phyloP scores from a whole-genome alignment of 2,888 invertebrate species.

The Anthophora plumipes region DNA sequence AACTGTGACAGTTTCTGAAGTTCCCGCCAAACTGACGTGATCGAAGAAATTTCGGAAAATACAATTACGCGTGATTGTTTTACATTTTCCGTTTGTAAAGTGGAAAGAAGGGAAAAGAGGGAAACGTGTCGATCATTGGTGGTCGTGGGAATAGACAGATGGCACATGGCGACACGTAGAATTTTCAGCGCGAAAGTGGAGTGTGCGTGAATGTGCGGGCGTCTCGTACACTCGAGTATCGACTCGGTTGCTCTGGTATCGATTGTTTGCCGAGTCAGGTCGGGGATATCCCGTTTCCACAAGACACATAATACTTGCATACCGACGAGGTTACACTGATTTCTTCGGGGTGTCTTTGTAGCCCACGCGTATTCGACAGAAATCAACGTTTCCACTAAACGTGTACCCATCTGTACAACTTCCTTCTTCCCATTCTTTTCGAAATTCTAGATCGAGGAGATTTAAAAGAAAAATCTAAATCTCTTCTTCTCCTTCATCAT shows the following conservation, averaged over 20 bases:
- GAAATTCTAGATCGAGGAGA: neutral
- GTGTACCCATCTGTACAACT: neutral
- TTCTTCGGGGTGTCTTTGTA: conserved; percentile 55
- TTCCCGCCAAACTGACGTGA: no score
- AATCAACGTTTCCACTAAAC: conserved; percentile 21
- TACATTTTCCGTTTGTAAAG: no score
- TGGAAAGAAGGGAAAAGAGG: no score
- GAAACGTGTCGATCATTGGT: neutral
- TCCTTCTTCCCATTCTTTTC: neutral
- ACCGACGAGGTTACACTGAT: conserved; percentile 76
- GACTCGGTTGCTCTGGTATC: conserved; percentile 74
- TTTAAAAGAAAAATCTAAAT: no score
- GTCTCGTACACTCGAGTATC: conserved; percentile 66
- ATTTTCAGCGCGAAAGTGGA: conserved; percentile 28
- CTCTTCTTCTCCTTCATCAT: no score
- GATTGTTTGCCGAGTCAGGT: conserved; percentile 80
- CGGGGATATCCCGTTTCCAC: conserved; percentile 82
- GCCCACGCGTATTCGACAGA: conserved; percentile 43
- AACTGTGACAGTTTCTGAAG: no score
- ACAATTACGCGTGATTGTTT: no score
- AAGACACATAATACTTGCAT: conserved; percentile 82
- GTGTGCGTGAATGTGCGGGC: conserved; percentile 18
- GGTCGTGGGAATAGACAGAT: conserved; percentile 75
- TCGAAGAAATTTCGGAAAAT: no score
- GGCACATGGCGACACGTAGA: conserved; percentile 58